Conservation (phyloP, 2,888 invertebrate species). For the Chrysotoxum bicinctum region DNA sequence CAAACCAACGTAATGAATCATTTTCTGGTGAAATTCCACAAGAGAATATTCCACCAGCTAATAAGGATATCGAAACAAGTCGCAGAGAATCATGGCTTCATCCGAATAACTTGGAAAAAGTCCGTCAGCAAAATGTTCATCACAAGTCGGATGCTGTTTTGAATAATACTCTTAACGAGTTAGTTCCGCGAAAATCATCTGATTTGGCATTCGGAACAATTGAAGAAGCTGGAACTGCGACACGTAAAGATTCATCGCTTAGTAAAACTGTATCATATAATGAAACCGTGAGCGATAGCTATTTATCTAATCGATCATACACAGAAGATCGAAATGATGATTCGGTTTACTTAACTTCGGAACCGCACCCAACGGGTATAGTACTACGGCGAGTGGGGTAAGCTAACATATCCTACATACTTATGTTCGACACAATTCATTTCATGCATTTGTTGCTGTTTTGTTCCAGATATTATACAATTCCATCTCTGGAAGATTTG, state of each 20-base stretch:
- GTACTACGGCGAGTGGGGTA: slow-evolving; percentile 87
- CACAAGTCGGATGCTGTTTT: slow-evolving; percentile 73
- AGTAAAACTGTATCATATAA: slow-evolving; percentile 71
- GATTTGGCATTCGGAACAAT: slow-evolving; percentile 76
- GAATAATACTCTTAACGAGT: slow-evolving; percentile 79
- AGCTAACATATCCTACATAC: not conserved
- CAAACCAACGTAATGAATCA: slow-evolving; percentile 73
- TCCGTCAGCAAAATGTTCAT: slow-evolving; percentile 77
- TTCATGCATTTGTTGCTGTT: not conserved
- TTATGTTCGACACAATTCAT: not conserved
- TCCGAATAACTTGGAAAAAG: slow-evolving; percentile 79
- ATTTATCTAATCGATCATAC: slow-evolving; percentile 75
- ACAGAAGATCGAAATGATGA: slow-evolving; percentile 74
- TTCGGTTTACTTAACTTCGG: slow-evolving; percentile 61
- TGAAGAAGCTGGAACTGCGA: slow-evolving; percentile 75
- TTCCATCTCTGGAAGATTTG: slow-evolving; percentile 92
- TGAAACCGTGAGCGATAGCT: slow-evolving; percentile 77
- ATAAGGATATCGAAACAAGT: slow-evolving; percentile 73
- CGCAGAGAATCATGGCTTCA: slow-evolving; percentile 80
- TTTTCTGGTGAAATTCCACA: slow-evolving; percentile 74
- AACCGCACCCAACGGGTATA: slow-evolving; percentile 89
- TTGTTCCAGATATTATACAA: slow-evolving; percentile 88
- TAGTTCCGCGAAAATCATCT: slow-evolving; percentile 79
- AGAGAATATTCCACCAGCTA: slow-evolving; percentile 68
- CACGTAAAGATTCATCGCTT: slow-evolving; percentile 68